A percentile compares a stretch with the other conserved stretches of the same genome.
These are phyloP conservation scores for Ellobium chinense DNA, from an alignment of 2,888 invertebrate species.

Conservation along the genomic window DNA sequence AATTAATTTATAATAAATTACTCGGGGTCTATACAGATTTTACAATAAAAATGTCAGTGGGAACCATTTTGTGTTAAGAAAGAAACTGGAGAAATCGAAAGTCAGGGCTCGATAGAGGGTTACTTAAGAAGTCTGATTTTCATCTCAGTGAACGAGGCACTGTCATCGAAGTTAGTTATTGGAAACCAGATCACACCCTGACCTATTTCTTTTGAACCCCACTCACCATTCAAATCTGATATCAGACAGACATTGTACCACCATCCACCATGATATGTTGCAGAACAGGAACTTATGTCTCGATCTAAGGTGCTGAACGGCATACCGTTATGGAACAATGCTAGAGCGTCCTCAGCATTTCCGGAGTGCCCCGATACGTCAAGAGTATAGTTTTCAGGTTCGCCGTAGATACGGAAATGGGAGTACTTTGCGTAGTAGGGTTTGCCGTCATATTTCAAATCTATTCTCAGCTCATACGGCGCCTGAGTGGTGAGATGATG, in stretches of 20 bases:
- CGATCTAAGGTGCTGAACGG: constrained; percentile 75
- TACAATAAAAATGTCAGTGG: no score
- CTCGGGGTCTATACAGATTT: no score
- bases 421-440: neutral
- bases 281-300: constrained; percentile 75
- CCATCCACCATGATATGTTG: constrained; percentile 73
- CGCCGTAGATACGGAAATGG: constrained; percentile 59
- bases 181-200: no score
- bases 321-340: constrained; percentile 74
- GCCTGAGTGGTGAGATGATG: neutral
- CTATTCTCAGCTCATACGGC: constrained; percentile 25
- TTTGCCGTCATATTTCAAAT: neutral
- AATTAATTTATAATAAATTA: no score
- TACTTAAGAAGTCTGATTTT: no score
- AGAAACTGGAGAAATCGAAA: no score
- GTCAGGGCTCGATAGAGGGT: no score
- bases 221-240: no score
- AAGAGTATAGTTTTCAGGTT: constrained; percentile 65
- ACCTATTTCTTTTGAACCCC: no score
- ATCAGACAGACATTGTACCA: constrained; percentile 73
- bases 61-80: no score
- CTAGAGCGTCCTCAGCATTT: constrained; percentile 73
- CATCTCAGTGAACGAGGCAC: no score
- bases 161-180: no score
- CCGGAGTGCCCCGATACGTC: constrained; percentile 67